phyloP scores from a whole-genome alignment of 2,797 vertebrate species.

The Glossophaga mutica region DNA sequence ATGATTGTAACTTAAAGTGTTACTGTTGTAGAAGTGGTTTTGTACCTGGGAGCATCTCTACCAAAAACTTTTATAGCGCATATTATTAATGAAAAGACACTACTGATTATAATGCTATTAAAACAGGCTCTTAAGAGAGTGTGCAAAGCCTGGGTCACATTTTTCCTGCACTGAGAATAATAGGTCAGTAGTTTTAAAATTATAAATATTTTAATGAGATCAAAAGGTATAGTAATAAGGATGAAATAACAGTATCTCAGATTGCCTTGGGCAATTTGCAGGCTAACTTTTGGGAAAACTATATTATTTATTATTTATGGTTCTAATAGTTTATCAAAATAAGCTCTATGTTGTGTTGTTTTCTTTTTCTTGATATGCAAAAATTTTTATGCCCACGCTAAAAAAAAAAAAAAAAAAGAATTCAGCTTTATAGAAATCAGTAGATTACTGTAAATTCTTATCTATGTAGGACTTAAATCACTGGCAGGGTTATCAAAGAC shows the following conservation, averaged over 20 bases:
- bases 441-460: slow-evolving; percentile 44
- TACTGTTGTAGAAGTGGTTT: not conserved
- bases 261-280: not conserved
- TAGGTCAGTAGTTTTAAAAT: not conserved
- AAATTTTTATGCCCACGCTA: not conserved
- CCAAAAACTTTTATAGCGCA: not conserved
- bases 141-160: not conserved
- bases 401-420: not conserved
- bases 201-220: not conserved
- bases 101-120: not conserved
- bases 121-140: not conserved
- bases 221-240: not conserved
- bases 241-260: not conserved
- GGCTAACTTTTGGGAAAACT: not conserved
- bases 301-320: not conserved
- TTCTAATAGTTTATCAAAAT: not conserved
- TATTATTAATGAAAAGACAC: slow-evolving; percentile 10
- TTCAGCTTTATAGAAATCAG: slow-evolving; percentile 43
- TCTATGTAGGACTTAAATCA: not conserved
- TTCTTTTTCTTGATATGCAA: not conserved
- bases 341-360: not conserved
- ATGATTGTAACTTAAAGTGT: not conserved
- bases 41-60: not conserved
- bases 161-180: not conserved
- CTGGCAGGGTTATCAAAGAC: slow-evolving; percentile 14